These are phyloP conservation scores for Ichneumoninae sp. DNA, from an alignment of 2,888 invertebrate genomes.

Conservation along the genomic window DNA sequence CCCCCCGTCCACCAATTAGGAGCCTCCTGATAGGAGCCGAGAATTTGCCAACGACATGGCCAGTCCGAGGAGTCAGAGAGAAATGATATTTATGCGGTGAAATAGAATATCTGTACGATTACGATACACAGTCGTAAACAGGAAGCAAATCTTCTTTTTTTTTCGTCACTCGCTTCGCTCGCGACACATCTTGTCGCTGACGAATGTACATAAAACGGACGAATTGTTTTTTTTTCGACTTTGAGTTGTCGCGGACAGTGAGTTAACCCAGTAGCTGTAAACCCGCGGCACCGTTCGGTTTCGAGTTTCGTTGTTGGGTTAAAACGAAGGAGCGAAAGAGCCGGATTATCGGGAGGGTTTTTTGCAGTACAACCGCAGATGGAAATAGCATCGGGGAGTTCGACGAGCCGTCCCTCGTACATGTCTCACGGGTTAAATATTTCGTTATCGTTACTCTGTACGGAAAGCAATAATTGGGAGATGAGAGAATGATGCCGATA, in stretches of 20 bases:
- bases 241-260: neutral
- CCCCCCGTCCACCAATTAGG: conserved; percentile 29
- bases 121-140: neutral
- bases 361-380: neutral
- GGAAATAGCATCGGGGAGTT: neutral
- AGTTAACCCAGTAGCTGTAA: neutral
- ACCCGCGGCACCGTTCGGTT: neutral
- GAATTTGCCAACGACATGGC: conserved; percentile 27
- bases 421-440: neutral
- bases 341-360: neutral
- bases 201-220: conserved; percentile 6
- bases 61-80: conserved; percentile 7
- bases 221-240: neutral
- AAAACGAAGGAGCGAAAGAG: conserved; percentile 11
- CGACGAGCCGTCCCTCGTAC: neutral
- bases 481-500: conserved; percentile 91
- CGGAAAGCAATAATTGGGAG: conserved; percentile 76
- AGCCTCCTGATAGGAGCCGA: conserved; percentile 45
- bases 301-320: conserved; percentile 21
- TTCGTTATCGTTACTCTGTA: conserved; percentile 1
- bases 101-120: conserved; percentile 29
- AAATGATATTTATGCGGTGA: conserved; percentile 18
- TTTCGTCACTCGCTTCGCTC: neutral
- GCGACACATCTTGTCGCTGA: neutral
- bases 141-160: neutral